Base-by-base conservation (phyloP, 2,113 vertebrate genomes). In the Origma solitaria region DNA sequence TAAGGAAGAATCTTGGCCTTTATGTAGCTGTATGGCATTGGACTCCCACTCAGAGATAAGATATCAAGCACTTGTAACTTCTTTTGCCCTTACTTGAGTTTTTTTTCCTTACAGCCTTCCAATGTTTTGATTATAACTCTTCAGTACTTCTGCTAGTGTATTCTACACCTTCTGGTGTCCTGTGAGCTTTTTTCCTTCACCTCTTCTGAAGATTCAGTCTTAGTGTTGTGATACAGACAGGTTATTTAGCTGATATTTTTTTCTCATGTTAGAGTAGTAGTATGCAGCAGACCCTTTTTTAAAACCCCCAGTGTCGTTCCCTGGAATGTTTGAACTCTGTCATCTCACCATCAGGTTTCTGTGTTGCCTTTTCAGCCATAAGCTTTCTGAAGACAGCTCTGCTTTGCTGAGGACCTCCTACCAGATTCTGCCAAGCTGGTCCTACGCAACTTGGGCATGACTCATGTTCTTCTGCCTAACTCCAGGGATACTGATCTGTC, bases 341-440 rank as follows among this genome's bases (percentile, higher is more conserved):
- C 71, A n/a, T 57, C 33, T 54, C 38, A 85, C 60, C 51, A 31
- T 94, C 64, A 78, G 62, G 35, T 73, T 92, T 90, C 88, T 64
- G 31, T 38, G 64, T 31, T 86, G 86, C 23, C 24, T 28, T 88
- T 88, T 76, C 61, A 82, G 65, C 78, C 64, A 0, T 47, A 27
- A 80, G 68, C 60, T 86, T 62, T 86, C 66, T 83, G 88, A 83
- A 97, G 95, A 11, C 47, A 81, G 44, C 58, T 95, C 54, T 93
- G 70, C 61, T 85, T 77, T 88, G 77, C 82, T 83, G 68, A 86
- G 64, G 68, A 50, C 76, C 80, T 94, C 88, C 86, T 86, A 72
- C 57, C 31, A 44, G 5, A 23, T 75, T 84, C 56, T 90, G 78
- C 61, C 54, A 65, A n/a, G 58, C 73, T 93, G 58, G 40, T 94